Evolutionary conservation across 2,888 invertebrate species (phyloP), one percentile per base, ranked within the genome.

Genomic region (Euplexia lucipara): DNA sequence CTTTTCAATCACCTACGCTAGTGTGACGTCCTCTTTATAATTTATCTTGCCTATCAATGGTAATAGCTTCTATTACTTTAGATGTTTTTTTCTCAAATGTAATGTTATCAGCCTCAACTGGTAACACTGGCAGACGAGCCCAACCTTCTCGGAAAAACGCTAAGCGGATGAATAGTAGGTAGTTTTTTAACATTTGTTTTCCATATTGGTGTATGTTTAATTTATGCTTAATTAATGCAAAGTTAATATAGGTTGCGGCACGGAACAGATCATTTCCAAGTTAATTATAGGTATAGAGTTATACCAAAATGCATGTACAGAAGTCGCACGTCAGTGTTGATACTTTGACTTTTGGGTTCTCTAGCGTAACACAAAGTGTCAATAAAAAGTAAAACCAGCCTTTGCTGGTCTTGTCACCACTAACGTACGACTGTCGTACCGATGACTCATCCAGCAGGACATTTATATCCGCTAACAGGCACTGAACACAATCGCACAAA

Each of bases 131-230:
- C 5, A 60, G 78, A 65, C 66, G 74, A 66, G 54, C 32, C 37
- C 10, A 52, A 57, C 10, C 35, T 37, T 52, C 59, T 35, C 59
- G 73, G 56, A 77, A 60, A 72, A 59, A 65, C 16, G 48, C 73
- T 72, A 72, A 30, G 44, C 59, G 67, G 78, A 77, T 57, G 30
- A 65, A 52, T 14, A 37, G 74, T 74, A 73, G 52, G 74, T 74
- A 45, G 73, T 26, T 22, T 56, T 75, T 74, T n/a, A 20, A 35
- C 10, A 48, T 47, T 57, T 67, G 22, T 26, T 67, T 54, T 48
- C n/a, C 9, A 34, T 32, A 37, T 41, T 73, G 37, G 49, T 71
- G 51, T 62, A 39, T 63, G 18, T 22, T 41, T 30, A 34, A 70
- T 22, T 7, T 35, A 2, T 6, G 30, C 34, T 20, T 16, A 30